These are phyloP conservation scores for Proales similis DNA, from an alignment of 1,140 invertebrate genomes.

Conservation along the genomic window DNA sequence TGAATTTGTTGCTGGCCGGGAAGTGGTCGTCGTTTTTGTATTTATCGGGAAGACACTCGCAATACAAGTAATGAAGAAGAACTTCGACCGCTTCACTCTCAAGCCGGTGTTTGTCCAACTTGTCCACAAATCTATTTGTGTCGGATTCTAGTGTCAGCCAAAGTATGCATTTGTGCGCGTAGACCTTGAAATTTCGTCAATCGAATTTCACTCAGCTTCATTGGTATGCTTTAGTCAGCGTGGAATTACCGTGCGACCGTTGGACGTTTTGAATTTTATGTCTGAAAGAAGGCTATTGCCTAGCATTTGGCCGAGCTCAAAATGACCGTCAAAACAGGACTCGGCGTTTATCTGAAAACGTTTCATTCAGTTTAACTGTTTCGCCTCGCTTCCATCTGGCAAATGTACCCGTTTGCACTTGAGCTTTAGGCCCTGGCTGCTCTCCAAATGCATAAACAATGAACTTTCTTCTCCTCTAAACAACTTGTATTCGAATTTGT, in stretches of 20 bases:
- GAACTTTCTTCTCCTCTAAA: no score
- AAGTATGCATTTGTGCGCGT: constrained; percentile 28
- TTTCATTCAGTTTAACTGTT: no score
- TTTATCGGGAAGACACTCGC: not conserved
- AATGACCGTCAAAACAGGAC: no score
- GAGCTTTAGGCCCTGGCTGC: no score
- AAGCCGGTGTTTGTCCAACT: not conserved
- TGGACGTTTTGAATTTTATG: not conserved
- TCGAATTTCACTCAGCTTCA: not conserved
- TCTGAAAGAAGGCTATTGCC: constrained; percentile 27
- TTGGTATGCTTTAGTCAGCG: not conserved
- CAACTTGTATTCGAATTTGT: no score
- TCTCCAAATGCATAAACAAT: no score
- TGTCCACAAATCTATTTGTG: constrained; percentile 12
- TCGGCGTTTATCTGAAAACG: no score
- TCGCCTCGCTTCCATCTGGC: no score
- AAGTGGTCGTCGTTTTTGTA: not conserved
- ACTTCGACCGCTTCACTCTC: constrained; percentile 9
- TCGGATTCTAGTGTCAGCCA: not conserved
- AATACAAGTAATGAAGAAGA: constrained; percentile 13
- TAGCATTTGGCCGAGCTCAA: not conserved
- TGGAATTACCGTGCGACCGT: not conserved
- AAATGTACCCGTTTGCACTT: no score
- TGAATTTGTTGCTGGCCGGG: not conserved
- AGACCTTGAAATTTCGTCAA: constrained; percentile 5